These are phyloP conservation scores for Sebastes flavidus DNA, from an alignment of 2,797 vertebrate genomes.

Conservation along the genomic window DNA sequence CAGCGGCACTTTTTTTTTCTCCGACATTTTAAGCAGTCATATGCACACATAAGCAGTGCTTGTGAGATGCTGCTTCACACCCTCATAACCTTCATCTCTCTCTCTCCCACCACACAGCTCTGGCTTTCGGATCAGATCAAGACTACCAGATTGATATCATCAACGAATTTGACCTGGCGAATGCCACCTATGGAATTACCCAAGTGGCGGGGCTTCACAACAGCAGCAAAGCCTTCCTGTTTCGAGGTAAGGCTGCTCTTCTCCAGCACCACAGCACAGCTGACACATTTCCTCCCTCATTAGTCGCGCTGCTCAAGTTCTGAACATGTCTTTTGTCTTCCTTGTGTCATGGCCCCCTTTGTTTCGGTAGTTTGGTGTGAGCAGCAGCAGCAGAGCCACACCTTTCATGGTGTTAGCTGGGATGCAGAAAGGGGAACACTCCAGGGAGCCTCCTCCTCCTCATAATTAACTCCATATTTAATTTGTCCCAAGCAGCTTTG, in stretches of 20 bases:
- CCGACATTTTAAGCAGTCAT: slow-evolving; percentile 1
- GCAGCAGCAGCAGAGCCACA: slow-evolving; percentile 38
- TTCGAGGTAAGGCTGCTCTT: slow-evolving; percentile 87
- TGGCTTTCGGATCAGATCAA: slow-evolving; percentile 90
- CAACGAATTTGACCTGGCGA: slow-evolving; percentile 90
- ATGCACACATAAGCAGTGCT: neutral
- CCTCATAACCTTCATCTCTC: slow-evolving; percentile 42
- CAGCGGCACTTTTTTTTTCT: slow-evolving; percentile 35
- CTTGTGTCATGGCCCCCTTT: slow-evolving; percentile 2
- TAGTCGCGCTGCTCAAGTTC: slow-evolving; percentile 47
- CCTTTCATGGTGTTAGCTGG: slow-evolving; percentile 36
- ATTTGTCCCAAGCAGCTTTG: slow-evolving; percentile 65
- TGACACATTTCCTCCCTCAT: neutral
- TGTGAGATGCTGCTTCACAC: neutral
- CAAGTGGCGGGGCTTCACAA: slow-evolving; percentile 94
- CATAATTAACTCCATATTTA: slow-evolving; percentile 68
- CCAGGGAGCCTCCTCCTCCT: slow-evolving; percentile 43
- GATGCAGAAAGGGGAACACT: slow-evolving; percentile 32
- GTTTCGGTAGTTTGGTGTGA: slow-evolving; percentile 50
- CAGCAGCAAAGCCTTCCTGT: slow-evolving; percentile 93
- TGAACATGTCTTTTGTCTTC: slow-evolving; percentile 35
- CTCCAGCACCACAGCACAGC: neutral
- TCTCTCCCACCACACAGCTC: slow-evolving; percentile 71
- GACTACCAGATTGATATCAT: slow-evolving; percentile 93
- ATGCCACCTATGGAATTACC: slow-evolving; percentile 90